phyloP scores from a whole-genome alignment of 23 tunicate genomes.

The Ascidia mentula region DNA sequence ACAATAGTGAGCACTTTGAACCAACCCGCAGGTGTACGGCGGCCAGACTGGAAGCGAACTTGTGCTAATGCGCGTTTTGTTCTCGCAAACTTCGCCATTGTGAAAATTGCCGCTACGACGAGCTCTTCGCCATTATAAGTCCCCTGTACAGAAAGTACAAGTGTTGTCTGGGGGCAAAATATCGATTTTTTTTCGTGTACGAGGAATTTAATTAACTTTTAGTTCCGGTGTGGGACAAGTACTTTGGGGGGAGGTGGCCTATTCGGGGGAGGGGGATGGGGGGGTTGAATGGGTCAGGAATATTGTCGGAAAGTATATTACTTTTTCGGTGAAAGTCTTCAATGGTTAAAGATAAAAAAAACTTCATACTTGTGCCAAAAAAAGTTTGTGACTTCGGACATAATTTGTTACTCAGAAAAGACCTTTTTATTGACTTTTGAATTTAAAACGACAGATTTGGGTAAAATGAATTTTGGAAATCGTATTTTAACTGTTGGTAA shows the following conservation, averaged over 20 bases:
- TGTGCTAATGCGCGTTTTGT: background rate
- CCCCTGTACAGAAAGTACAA: background rate
- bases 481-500: no score
- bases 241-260: background rate
- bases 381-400: no score
- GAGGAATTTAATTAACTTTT: slow-evolving; percentile 1
- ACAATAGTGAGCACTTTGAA: background rate
- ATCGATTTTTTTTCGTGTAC: background rate
- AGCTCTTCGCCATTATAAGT: background rate
- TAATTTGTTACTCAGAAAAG: no score
- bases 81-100: background rate
- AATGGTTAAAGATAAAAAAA: no score
- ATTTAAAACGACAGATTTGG: no score
- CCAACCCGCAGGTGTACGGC: background rate
- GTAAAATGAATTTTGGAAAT: no score
- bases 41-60: background rate
- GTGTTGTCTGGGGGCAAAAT: background rate
- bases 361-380: no score
- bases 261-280: no score
- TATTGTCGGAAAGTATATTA: no score
- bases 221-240: background rate
- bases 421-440: no score
- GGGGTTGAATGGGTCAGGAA: no score
- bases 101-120: background rate
- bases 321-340: no score